These are phyloP conservation scores for Montipora sp. DNA, from an alignment of 64 coral and sea anemone species.

Conservation along the genomic window DNA sequence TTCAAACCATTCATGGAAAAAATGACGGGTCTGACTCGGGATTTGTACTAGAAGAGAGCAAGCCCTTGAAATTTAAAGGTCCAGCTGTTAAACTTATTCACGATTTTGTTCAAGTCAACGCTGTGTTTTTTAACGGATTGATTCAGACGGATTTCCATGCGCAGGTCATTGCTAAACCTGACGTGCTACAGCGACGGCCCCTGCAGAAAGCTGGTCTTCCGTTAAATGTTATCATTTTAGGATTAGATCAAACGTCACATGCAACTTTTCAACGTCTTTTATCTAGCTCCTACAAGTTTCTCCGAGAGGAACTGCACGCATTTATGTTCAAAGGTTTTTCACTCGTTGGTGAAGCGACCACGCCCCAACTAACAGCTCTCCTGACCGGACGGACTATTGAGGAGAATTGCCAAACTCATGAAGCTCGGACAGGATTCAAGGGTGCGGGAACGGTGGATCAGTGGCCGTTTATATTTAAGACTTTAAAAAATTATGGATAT, in stretches of 20 bases:
- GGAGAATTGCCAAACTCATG: constrained; percentile 74
- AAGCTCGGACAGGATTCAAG: constrained; percentile 66
- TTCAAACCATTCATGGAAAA: constrained; percentile 27
- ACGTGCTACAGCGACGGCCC: constrained; percentile 48
- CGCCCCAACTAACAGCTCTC: constrained; percentile 84
- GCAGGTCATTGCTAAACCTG: constrained; percentile 64
- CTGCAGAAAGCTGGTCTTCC: constrained; percentile 67
- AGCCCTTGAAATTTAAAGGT: constrained; percentile 10
- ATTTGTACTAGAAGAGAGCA: constrained; percentile 42
- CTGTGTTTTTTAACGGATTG: constrained; percentile 30
- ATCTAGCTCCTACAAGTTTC: constrained; percentile 75
- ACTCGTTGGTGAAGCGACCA: constrained; percentile 83
- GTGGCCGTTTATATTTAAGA: constrained; percentile 93
- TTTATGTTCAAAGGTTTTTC: constrained; percentile 94
- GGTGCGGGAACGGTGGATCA: constrained; percentile 57
- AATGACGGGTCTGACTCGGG: constrained; percentile 30
- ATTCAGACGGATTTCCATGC: constrained; percentile 81
- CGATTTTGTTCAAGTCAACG: constrained; percentile 56
- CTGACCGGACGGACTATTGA: constrained; percentile 83
- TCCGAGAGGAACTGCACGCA: constrained; percentile 76
- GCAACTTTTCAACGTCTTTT: constrained; percentile 80
- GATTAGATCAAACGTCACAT: constrained; percentile 85
- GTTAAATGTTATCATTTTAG: constrained; percentile 84
- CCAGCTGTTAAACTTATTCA: constrained; percentile 45
- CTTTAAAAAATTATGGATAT: constrained; percentile 74